Evolutionary conservation across 2,113 vertebrate genomes (phyloP).

Genomic region (Pterocles burchelli): DNA sequence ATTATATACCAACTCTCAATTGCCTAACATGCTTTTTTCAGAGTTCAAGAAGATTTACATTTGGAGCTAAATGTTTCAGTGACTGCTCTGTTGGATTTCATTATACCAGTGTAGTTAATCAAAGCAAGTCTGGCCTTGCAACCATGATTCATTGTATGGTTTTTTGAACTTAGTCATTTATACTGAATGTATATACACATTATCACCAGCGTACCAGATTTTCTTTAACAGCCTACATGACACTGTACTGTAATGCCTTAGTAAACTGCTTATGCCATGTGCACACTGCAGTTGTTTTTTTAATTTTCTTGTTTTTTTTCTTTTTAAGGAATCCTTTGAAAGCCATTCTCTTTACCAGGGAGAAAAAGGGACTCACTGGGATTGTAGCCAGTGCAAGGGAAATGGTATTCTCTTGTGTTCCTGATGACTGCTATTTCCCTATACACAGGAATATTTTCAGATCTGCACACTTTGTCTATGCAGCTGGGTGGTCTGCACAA

Average conservation of each 20-base stretch:
- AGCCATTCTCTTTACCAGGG: not conserved
- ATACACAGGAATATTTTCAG: constrained; percentile 20
- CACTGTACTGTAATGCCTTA: constrained; percentile 64
- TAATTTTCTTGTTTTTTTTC: not conserved
- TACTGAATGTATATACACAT: constrained; percentile 79
- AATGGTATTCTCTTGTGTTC: not conserved
- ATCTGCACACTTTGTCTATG: not conserved
- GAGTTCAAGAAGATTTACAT: constrained; percentile 86
- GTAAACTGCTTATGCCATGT: constrained; percentile 51
- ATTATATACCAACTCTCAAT: constrained; percentile 73
- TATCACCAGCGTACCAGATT: constrained; percentile 71
- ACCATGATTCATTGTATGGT: constrained; percentile 75
- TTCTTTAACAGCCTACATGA: constrained; percentile 64
- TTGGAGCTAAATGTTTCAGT: constrained; percentile 83
- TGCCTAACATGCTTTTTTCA: constrained; percentile 70
- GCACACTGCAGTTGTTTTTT: constrained; percentile 3
- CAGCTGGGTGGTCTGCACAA: constrained; percentile 55
- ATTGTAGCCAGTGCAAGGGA: not conserved
- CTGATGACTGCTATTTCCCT: not conserved
- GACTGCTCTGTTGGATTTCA: constrained; percentile 85
- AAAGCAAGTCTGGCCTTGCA: constrained; percentile 80
- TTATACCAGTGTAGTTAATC: constrained; percentile 82
- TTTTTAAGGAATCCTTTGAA: constrained; percentile 38
- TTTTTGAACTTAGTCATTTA: constrained; percentile 80
- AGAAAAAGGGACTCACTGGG: not conserved